Evolutionary conservation across 2,797 vertebrate genomes (phyloP).

Genomic region (Labeo calbasu): DNA sequence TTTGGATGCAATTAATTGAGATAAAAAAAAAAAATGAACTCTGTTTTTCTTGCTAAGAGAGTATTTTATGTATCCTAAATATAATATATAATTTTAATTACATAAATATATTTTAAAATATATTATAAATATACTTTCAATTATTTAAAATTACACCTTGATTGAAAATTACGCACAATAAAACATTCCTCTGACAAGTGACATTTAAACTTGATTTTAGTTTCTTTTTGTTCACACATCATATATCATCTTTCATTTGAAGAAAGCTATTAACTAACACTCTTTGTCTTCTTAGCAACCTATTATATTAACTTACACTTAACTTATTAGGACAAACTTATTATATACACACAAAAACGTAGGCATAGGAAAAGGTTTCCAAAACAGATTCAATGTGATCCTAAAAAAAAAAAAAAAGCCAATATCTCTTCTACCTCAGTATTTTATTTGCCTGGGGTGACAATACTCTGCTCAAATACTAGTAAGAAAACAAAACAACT

Average conservation of each 20-base stretch:
- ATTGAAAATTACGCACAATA: background rate
- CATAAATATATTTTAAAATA: too few species aligned
- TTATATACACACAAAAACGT: background rate
- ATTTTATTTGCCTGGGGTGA: background rate
- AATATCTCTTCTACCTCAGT: background rate
- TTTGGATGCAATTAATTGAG: too few species aligned
- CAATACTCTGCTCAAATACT: background rate
- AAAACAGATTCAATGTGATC: background rate
- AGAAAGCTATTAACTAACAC: background rate
- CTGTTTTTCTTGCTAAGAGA: too few species aligned
- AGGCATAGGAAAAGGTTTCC: too few species aligned
- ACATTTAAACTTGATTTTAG: background rate
- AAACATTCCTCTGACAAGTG: background rate
- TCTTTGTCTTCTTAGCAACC: background rate
- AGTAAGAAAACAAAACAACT: background rate
- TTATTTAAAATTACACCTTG: background rate
- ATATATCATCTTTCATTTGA: background rate
- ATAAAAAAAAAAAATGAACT: background rate
- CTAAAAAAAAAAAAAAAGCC: background rate
- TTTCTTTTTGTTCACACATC: background rate
- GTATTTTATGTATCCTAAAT: background rate
- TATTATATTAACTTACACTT: background rate
- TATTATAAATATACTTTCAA: background rate
- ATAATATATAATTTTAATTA: too few species aligned
- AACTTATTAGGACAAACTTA: background rate